phyloP scores from a whole-genome alignment of 2,888 invertebrate genomes.

The Erannis defoliaria region DNA sequence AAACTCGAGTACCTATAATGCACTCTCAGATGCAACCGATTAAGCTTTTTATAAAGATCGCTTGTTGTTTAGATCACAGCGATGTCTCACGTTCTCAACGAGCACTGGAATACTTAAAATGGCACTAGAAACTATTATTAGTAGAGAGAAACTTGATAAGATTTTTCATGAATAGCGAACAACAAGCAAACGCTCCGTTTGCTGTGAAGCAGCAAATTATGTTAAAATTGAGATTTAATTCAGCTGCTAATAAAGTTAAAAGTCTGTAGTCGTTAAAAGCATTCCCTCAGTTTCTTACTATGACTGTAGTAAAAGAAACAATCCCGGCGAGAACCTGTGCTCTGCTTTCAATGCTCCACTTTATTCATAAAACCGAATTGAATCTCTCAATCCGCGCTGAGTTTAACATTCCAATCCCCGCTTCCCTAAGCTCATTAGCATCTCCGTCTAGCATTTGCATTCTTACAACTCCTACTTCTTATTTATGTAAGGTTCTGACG shows the following conservation, averaged over 20 bases:
- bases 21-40: too few species aligned
- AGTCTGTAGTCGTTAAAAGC: neutral
- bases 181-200: too few species aligned
- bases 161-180: too few species aligned
- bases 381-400: conserved; percentile 44
- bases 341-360: conserved; percentile 24
- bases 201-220: neutral
- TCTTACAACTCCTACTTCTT: conserved; percentile 44
- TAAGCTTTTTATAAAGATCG: too few species aligned
- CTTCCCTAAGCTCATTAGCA: conserved; percentile 49
- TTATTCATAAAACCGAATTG: conserved; percentile 47
- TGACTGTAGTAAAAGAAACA: conserved; percentile 15
- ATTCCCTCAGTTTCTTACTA: neutral
- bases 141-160: too few species aligned
- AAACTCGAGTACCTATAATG: too few species aligned
- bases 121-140: too few species aligned
- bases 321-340: conserved; percentile 9
- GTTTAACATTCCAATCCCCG: conserved; percentile 41
- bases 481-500: conserved; percentile 14
- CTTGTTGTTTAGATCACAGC: too few species aligned
- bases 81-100: too few species aligned
- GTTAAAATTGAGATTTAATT: neutral
- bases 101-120: too few species aligned
- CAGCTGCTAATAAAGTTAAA: neutral
- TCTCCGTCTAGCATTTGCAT: conserved; percentile 53